These are phyloP conservation scores for Cricetomys ansorgei DNA, from an alignment of 2,113 vertebrate genomes.

Conservation along the genomic window DNA sequence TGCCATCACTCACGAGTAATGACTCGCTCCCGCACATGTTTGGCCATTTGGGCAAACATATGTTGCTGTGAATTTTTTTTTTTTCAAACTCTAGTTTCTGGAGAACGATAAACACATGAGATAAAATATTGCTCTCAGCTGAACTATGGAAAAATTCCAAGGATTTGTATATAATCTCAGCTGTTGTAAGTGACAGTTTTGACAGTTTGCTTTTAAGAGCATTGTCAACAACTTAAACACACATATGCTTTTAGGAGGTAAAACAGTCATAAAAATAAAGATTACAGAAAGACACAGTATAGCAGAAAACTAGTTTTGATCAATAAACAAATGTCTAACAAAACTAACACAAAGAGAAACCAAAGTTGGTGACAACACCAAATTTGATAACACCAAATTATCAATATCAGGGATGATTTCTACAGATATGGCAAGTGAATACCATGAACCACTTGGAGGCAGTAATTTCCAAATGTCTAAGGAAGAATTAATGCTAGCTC, in stretches of 20 bases:
- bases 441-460: not conserved
- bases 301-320: not conserved
- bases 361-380: too few relatives aligned
- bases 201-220: not conserved
- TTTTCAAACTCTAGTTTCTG: slow-evolving; percentile 26
- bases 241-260: not conserved
- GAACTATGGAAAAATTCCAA: slow-evolving; percentile 49
- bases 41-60: slow-evolving; percentile 63
- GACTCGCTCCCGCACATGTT: not conserved
- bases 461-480: not conserved
- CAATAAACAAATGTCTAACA: not conserved
- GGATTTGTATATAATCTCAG: not conserved
- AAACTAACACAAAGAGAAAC: not conserved
- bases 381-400: not conserved
- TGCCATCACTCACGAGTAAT: not conserved
- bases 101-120: slow-evolving; percentile 28
- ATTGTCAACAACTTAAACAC: not conserved
- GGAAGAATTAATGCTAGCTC: not conserved
- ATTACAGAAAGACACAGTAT: not conserved
- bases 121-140: slow-evolving; percentile 15
- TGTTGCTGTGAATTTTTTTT: slow-evolving; percentile 29
- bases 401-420: not conserved
- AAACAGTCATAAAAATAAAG: slow-evolving; percentile 30
- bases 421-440: not conserved
- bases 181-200: slow-evolving; percentile 33